Percentiles rank a stretch among this genome's conserved stretches.
phyloP scores from a whole-genome alignment of 2,797 vertebrate genomes.

The Pseudochirops cupreus region DNA sequence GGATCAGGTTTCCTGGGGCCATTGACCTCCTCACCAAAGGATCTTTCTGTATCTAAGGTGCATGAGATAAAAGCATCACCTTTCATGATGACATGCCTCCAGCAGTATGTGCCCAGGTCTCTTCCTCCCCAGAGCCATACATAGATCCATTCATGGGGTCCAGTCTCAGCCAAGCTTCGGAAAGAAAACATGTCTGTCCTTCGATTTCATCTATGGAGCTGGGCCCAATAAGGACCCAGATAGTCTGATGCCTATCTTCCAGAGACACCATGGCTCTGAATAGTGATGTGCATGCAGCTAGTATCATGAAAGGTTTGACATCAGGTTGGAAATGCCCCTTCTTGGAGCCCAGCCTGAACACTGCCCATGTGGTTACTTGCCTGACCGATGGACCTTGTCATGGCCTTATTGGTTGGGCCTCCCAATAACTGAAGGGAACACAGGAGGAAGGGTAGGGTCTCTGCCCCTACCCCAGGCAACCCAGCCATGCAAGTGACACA shows the following conservation, averaged over 20 bases:
- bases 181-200: neutral
- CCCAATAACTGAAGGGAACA: neutral
- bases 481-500: neutral
- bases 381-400: neutral
- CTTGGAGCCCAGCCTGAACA: neutral
- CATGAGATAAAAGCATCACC: neutral
- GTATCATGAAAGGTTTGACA: neutral
- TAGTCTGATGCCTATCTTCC: neutral
- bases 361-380: neutral
- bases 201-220: neutral
- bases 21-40: neutral
- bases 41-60: neutral
- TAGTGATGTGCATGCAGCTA: neutral
- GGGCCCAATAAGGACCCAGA: neutral
- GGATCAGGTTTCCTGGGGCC: neutral
- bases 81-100: neutral
- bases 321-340: neutral
- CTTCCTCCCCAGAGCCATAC: neutral
- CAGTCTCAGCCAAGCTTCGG: neutral
- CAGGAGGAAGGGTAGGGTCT: neutral
- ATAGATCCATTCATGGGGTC: neutral
- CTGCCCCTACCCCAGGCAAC: neutral
- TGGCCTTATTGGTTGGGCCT: neutral
- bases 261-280: neutral
- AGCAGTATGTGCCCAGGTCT: neutral